Evolutionary conservation across 2,797 vertebrate species (phyloP).

Genomic region (Cryptoblepharus egeriae): DNA sequence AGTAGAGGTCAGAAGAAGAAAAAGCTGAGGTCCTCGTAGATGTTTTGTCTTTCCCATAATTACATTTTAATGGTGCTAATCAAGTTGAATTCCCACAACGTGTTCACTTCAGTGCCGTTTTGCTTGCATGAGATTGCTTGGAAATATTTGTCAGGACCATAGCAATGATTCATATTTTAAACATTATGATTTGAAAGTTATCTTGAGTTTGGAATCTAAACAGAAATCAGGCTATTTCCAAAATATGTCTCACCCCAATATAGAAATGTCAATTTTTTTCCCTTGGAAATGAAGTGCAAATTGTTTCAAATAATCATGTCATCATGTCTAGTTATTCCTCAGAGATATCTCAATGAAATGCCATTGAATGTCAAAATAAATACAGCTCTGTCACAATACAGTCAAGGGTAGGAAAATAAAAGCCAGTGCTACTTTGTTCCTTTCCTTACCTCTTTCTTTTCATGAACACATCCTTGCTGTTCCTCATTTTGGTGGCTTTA

Average conservation of each 20-base stretch:
- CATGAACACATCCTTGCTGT: neutral
- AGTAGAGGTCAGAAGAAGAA: neutral
- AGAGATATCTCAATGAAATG: slow-evolving; percentile 3
- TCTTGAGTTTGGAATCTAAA: neutral
- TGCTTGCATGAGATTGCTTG: neutral
- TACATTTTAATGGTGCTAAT: neutral
- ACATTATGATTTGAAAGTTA: neutral
- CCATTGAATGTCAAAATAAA: neutral
- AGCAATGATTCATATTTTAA: neutral
- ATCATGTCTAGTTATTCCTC: neutral
- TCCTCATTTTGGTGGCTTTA: neutral
- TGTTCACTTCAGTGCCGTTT: neutral
- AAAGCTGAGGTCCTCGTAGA: neutral
- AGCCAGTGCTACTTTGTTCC: neutral
- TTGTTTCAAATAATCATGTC: slow-evolving; percentile 14
- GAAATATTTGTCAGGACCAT: neutral
- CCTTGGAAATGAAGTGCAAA: slow-evolving; percentile 7
- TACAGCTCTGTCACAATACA: neutral
- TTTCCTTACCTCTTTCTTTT: neutral
- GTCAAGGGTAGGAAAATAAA: neutral
- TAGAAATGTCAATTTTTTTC: neutral
- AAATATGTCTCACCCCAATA: neutral
- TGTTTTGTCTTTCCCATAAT: neutral
- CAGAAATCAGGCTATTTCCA: neutral
- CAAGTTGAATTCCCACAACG: neutral